A percentile compares a stretch with the other conserved stretches of the same genome.
Conservation (phyloP, 2,113 vertebrate species). For the Montifringilla adamsi region DNA sequence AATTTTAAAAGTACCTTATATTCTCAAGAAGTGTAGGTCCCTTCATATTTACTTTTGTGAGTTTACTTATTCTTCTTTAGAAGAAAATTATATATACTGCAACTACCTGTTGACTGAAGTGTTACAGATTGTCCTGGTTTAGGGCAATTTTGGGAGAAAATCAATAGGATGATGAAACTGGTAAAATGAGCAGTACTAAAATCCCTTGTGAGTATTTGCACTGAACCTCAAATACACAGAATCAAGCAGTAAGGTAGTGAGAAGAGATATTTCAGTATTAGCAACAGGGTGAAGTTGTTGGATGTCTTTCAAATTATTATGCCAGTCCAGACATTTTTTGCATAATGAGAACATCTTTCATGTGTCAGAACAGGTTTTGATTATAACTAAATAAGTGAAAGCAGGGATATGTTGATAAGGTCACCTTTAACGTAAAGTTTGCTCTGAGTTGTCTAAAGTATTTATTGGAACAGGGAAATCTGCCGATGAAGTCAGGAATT, state of each 20-base stretch:
- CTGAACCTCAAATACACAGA: not conserved
- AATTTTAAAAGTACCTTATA: not conserved
- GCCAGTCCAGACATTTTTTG: slow-evolving; percentile 51
- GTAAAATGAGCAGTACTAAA: not conserved
- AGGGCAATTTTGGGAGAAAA: not conserved
- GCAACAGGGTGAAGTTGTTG: not conserved
- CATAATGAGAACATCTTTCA: slow-evolving; percentile 74
- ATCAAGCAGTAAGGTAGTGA: not conserved
- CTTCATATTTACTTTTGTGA: not conserved
- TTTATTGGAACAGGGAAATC: not conserved
- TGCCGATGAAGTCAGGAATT: not conserved
- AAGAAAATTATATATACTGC: not conserved
- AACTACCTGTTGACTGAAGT: not conserved
- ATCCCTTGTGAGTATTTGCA: not conserved
- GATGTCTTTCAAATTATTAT: slow-evolving; percentile 70
- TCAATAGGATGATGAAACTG: not conserved
- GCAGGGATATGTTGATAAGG: slow-evolving; percentile 56
- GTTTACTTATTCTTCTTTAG: not conserved
- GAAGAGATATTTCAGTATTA: not conserved
- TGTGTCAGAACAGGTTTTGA: slow-evolving; percentile 66
- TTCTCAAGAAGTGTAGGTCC: not conserved
- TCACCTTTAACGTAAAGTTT: slow-evolving; percentile 68
- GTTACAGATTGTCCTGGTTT: not conserved
- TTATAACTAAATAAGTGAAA: slow-evolving; percentile 72
- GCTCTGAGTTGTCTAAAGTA: slow-evolving; percentile 32